phyloP scores from a whole-genome alignment of 2,113 vertebrate genomes.

The mouse (Mus musculus) region GRCm39 chr2:133766001-133766500 shows the following conservation, averaged over 20 bases:
- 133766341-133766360: background rate
- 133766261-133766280: background rate
- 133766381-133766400: background rate
- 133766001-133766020: background rate
- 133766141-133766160: background rate
- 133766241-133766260: constrained; percentile 17
- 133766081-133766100: constrained; percentile 38
- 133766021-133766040: background rate
- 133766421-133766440: background rate
- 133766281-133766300: background rate
- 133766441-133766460: background rate
- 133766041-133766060: background rate
- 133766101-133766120: constrained; percentile 42
- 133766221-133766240: background rate
- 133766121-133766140: constrained; percentile 42
- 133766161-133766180: background rate
- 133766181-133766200: background rate
- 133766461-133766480: background rate
- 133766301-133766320: background rate
- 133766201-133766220: background rate
- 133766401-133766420: background rate
- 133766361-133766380: background rate
- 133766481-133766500: background rate
- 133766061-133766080: background rate
- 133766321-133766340: background rate